Percentiles rank a stretch among this genome's conserved stretches.
Evolutionary conservation across 2,888 invertebrate species (phyloP).

Genomic region (Drosophila pseudotakahashii): DNA sequence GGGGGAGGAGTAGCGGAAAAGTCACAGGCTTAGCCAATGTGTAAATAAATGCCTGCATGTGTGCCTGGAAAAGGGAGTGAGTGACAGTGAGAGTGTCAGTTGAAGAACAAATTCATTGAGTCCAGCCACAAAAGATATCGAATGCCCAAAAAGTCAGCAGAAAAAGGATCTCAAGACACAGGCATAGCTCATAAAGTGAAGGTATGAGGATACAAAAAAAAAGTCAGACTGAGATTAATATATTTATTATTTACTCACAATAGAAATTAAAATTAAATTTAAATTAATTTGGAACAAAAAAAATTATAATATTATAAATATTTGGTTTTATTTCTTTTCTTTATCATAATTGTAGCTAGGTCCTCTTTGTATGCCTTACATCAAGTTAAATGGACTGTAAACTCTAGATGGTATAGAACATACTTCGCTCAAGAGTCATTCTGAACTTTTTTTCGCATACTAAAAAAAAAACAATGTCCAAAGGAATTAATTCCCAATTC

Average conservation of each 20-base stretch:
- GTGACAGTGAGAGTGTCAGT: constrained; percentile 45
- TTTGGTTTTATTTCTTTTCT: too few species aligned
- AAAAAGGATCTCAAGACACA: background rate
- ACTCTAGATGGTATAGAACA: constrained; percentile 2
- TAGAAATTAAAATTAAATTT: too few species aligned
- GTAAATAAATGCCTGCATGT: constrained; percentile 40
- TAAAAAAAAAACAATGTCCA: constrained; percentile 67
- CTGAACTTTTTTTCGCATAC: background rate
- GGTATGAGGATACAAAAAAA: background rate
- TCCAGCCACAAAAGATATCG: constrained; percentile 68
- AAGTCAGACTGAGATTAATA: too few species aligned
- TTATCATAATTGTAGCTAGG: too few species aligned
- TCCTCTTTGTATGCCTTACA: too few species aligned
- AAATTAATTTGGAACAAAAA: too few species aligned
- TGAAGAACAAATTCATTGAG: constrained; percentile 56
- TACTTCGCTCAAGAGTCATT: background rate
- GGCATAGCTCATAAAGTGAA: background rate
- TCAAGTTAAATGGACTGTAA: constrained; percentile 6
- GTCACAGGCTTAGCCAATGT: constrained; percentile 49
- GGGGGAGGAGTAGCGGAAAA: constrained; percentile 20
- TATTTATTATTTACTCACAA: too few species aligned
- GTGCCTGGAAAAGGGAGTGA: constrained; percentile 4
- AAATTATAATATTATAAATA: too few species aligned
- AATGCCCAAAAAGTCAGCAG: constrained; percentile 62
- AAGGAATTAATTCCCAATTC: constrained; percentile 84